Evolutionary conservation across 1,140 invertebrate species (phyloP).

Genomic region (Sminthurinus signatus): DNA sequence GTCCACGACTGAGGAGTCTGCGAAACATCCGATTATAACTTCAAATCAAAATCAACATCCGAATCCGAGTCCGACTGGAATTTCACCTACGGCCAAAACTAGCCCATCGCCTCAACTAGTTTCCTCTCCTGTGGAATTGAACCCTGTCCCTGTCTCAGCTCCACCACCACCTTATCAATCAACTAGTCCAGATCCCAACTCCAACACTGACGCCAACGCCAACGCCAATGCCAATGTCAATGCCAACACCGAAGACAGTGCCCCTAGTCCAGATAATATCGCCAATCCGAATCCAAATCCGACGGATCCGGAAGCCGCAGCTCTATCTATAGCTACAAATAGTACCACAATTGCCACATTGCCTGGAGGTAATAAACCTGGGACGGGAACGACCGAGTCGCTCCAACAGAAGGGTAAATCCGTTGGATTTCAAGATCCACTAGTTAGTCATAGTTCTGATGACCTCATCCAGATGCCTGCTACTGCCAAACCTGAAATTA

Average conservation of each 20-base stretch:
- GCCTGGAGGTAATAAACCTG: no score
- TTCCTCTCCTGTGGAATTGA: constrained; percentile 17
- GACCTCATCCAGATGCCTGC: background rate
- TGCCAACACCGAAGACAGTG: no score
- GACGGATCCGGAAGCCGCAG: no score
- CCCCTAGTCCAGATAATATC: background rate
- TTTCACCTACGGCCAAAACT: constrained; percentile 8
- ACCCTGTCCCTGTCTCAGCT: background rate
- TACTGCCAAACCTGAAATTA: constrained; percentile 33
- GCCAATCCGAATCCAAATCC: background rate
- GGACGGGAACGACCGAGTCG: no score
- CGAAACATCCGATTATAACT: background rate
- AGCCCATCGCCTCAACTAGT: constrained; percentile 16
- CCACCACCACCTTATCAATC: constrained; percentile 5
- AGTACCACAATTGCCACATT: no score
- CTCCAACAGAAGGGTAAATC: constrained; percentile 15
- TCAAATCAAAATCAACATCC: background rate
- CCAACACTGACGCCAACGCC: no score
- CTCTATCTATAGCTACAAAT: no score
- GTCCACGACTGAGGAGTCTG: constrained; percentile 1
- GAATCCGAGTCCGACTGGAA: background rate
- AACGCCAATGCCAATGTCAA: background rate
- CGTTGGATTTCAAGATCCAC: constrained; percentile 40
- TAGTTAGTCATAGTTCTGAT: constrained; percentile 15
- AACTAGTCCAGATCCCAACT: background rate